Base-by-base conservation (phyloP, 2,797 vertebrate species). In the Gambelia wislizenii region DNA sequence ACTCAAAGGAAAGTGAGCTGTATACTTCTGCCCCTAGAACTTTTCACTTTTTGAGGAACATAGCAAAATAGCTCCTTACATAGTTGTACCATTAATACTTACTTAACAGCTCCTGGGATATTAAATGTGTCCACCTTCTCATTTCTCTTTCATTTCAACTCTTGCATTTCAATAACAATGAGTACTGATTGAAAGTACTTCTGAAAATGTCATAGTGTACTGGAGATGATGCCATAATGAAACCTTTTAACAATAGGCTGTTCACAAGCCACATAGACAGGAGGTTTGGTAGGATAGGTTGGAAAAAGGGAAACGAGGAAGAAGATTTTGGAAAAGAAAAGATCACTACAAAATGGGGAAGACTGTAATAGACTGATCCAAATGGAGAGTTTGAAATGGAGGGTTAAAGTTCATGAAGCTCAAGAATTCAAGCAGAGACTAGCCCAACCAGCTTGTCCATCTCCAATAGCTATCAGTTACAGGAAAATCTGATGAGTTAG, bases 151-250 rank as follows among this genome's bases (percentile, higher is more conserved):
- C 70, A 27, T 64, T 4, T 74, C 25, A 64, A 64, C 64, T 5
- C 25, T 22, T 44, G 18, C 13, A 75, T 8, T 0, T 0, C 25
- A 39, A 39, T 82, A 83, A 78, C 42, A 84, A 52, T 89, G 89
- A 49, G 78, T 93, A 39, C 25, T n/a, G n/a, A n/a, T n/a, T n/a
- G n/a, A n/a, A 14, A 78, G 42, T 61, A 87, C 47, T 89, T 90
- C 27, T 78, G 47, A 90, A 79, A 90, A 75, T 39, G 78, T 76
- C 84, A 87, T n/a, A 88, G 72, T 88, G 36, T 80, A 6, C 81
- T 64, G n/a, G 39, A 39, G 36, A 87, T 90, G 90, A 92, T 64
- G 39, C 91, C 76, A 93, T 54, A 88, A 89, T 85, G 70, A 88
- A 36, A 85, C 54, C 12, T 76, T 67, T 88, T 47, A 91, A 90